phyloP scores from a whole-genome alignment of 1,140 invertebrate species.

The Bombus soroeensis region DNA sequence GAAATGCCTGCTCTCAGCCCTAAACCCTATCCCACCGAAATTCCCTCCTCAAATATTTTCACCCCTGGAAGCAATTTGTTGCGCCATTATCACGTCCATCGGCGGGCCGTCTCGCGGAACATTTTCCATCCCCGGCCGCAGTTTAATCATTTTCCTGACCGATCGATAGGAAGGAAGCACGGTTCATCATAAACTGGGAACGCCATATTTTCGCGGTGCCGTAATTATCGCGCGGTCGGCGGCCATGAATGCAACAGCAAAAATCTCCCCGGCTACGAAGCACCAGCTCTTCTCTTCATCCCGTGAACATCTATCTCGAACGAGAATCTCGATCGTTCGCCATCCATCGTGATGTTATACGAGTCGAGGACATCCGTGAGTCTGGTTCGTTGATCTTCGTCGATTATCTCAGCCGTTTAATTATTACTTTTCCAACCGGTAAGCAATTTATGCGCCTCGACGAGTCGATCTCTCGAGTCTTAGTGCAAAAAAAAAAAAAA shows the following conservation, averaged over 20 bases:
- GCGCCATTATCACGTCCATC: background rate
- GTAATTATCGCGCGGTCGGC: conserved; percentile 14
- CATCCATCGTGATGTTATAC: background rate
- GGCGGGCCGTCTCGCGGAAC: conserved; percentile 1
- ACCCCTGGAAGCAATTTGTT: background rate
- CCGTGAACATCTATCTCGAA: background rate
- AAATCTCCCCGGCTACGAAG: background rate
- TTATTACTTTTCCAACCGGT: background rate
- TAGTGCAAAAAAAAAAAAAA: background rate
- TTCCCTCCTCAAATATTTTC: background rate
- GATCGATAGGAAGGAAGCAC: conserved; percentile 36
- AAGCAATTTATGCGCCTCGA: background rate
- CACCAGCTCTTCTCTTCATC: background rate
- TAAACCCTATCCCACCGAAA: background rate
- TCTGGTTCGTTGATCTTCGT: background rate
- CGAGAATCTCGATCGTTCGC: background rate
- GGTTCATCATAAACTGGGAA: conserved; percentile 30
- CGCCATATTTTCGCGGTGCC: conserved; percentile 34
- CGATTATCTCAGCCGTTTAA: conserved; percentile 4
- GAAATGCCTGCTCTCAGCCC: background rate
- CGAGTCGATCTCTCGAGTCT: background rate
- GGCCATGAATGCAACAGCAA: conserved; percentile 1
- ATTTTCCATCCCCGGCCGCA: conserved; percentile 12
- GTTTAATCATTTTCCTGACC: conserved; percentile 39
- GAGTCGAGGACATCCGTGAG: too few species aligned